Evolutionary conservation across 2,888 invertebrate genomes (phyloP), one percentile per base, ranked within the genome.

Genomic region (Dasysyrphus tricinctus): DNA sequence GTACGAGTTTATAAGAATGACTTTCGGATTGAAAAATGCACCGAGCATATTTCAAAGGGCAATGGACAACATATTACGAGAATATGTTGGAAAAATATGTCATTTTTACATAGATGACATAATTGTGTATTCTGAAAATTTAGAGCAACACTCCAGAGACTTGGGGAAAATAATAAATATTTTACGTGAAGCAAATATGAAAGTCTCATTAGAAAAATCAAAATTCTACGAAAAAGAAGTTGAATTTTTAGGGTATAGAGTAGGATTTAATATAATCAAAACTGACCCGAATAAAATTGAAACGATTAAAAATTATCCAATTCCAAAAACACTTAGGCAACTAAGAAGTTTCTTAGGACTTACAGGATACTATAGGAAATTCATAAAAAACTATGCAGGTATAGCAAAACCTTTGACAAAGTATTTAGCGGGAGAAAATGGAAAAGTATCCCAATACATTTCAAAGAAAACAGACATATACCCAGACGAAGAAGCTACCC

Each of bases 381-480:
- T 24, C 1, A 24, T 51, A 2, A 51, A 24, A 24, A 51, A 51
- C 2, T 51, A 51, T 24, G 24, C 24, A 12, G 24, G 12, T 12
- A 37, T 51, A 32, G 34, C 69, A 39, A 77, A 49, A 49, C 44
- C 24, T 81, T 42, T 73, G 6, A 51, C 51, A 7, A 24, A 51
- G 12, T 51, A 51, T 24, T 51, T 51, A 24, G 24, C 24, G 12
- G 51, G 51, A 24, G 51, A 51, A 51, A 51, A 24, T 2, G 51
- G 51, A 24, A 24, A 24, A 51, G 24, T 51, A 12, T 24, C 24
- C 24, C 12, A 51, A 24, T 24, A 51, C 51, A 0, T 51, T 7
- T 49, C 67, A 24, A 80, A 59, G 32, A 69, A 80, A 51, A 74
- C 69, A 11, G 34, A 32, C 6, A 44, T 74, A 12, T 14, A 1